A percentile compares a stretch with the other conserved stretches of the same genome.
Conservation (phyloP, 2,888 invertebrate species). For the Nemotelus pantherinus region DNA sequence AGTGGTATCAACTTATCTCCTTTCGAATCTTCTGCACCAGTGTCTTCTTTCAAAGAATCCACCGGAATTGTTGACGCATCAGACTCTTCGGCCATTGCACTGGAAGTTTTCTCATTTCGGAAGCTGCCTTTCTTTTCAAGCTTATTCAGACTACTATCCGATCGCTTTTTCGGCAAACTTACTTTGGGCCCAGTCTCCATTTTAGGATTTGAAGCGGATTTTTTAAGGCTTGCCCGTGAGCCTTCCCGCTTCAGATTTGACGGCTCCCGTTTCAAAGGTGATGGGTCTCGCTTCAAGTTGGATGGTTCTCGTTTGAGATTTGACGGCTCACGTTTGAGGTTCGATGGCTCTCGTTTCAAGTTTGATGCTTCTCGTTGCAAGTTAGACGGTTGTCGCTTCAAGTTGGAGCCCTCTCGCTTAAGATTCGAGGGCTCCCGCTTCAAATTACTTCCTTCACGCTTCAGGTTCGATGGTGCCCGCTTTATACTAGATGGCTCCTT, state of each 20-base stretch:
- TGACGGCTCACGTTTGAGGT: slow-evolving; percentile 51
- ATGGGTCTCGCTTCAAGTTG: slow-evolving; percentile 43
- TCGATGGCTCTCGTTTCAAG: slow-evolving; percentile 47
- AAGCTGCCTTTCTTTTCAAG: slow-evolving; percentile 52
- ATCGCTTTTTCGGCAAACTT: slow-evolving; percentile 58
- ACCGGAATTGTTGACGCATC: slow-evolving; percentile 17
- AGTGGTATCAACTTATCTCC: slow-evolving; percentile 54
- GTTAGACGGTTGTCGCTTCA: slow-evolving; percentile 43
- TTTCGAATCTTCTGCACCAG: slow-evolving; percentile 40
- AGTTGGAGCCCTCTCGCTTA: slow-evolving; percentile 19
- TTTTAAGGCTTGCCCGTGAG: slow-evolving; percentile 37
- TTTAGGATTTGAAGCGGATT: slow-evolving; percentile 44
- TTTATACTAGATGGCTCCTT: neutral
- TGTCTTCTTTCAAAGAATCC: slow-evolving; percentile 37
- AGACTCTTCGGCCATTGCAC: slow-evolving; percentile 50
- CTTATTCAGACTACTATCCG: slow-evolving; percentile 59
- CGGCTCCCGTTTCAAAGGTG: slow-evolving; percentile 48
- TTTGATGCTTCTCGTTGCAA: slow-evolving; percentile 58
- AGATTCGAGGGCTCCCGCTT: slow-evolving; percentile 45
- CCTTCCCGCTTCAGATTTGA: slow-evolving; percentile 31
- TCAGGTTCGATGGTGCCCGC: slow-evolving; percentile 9
- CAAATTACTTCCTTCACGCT: neutral
- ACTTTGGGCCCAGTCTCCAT: slow-evolving; percentile 13
- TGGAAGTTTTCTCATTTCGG: slow-evolving; percentile 49
- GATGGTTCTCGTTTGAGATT: slow-evolving; percentile 38